Evolutionary conservation across 2,113 vertebrate genomes (phyloP), one percentile per base, ranked within the genome.

Genomic region (Solea solea): DNA sequence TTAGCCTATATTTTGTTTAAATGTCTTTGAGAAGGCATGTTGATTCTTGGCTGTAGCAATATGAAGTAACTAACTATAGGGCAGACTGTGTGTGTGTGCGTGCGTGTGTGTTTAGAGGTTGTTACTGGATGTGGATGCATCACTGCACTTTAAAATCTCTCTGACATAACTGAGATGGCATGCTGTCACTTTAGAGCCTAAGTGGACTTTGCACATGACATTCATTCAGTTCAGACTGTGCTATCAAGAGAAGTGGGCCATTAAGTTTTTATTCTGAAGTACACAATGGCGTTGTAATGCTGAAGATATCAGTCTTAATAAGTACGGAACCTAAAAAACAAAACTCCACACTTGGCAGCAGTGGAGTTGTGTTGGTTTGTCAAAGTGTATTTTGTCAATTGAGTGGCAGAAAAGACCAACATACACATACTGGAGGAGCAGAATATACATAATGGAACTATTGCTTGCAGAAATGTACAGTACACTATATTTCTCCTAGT

Each of bases 361-460:
- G 53, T 10, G 34, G 8, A 53, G 59, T 25, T 7, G 10, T 41
- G 44, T 42, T 55, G 16, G 0, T 52, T 46, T 10, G 39, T 14
- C 10, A 11, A 14, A 54, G n/a, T 7, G 15, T 51, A 28, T 41
- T 12, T n/a, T 34, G 41, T 54, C 49, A 71, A 55, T 56, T 39
- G 10, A 14, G 11, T 42, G 16, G n/a, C 10, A 63, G 21, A 54
- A 58, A 34, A n/a, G 7, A 42, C 14, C n/a, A 14, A 9, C 13
- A 58, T 1, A 9, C 25, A 45, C 5, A 59, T 0, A 7, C 21
- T 1, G 12, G 13, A 34, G 16, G 50, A 48, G 40, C 45, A 49
- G 9, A 51, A 16, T 57, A 69, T 70, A 53, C 67, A 46, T 73
- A 64, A 76, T 64, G 49, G 34, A 70, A 9, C 21, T 9, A 25